These are phyloP conservation scores for Phalera bucephala DNA, from an alignment of 2,888 invertebrate species.

Conservation along the genomic window DNA sequence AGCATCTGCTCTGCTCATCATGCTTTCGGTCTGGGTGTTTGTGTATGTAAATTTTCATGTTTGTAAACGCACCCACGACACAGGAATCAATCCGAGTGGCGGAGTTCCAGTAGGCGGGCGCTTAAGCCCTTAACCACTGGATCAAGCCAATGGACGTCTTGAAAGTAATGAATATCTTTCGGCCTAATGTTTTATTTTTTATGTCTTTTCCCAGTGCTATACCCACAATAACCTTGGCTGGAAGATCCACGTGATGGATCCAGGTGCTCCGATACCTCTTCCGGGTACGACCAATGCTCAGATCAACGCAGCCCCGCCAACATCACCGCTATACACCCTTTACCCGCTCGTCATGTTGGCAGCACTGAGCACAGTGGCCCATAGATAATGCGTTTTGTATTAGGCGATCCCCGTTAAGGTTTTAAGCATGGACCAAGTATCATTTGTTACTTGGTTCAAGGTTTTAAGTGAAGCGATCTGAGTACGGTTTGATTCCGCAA, in stretches of 20 bases:
- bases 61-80: too few relatives aligned
- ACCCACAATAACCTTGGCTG: constrained; percentile 96
- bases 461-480: neutral
- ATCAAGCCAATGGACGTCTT: too few relatives aligned
- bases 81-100: too few relatives aligned
- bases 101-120: too few relatives aligned
- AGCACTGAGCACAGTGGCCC: constrained; percentile 34
- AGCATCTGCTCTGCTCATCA: too few relatives aligned
- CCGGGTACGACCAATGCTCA: constrained; percentile 49
- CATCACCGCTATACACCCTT: constrained; percentile 16
- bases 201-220: constrained; percentile 91
- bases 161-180: too few relatives aligned
- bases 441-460: neutral
- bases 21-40: too few relatives aligned
- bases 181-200: too few relatives aligned
- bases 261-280: constrained; percentile 75
- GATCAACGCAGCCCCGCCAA: constrained; percentile 29
- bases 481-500: neutral
- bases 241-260: constrained; percentile 94
- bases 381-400: constrained; percentile 40
- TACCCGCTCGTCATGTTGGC: constrained; percentile 32
- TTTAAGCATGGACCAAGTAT: too few relatives aligned
- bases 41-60: too few relatives aligned
- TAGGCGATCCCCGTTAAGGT: neutral
- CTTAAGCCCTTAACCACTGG: too few relatives aligned